A percentile compares a stretch with the other conserved stretches of the same genome.
These are phyloP conservation scores for Drosophila cracens DNA, from an alignment of 2,888 invertebrate genomes.

Conservation along the genomic window DNA sequence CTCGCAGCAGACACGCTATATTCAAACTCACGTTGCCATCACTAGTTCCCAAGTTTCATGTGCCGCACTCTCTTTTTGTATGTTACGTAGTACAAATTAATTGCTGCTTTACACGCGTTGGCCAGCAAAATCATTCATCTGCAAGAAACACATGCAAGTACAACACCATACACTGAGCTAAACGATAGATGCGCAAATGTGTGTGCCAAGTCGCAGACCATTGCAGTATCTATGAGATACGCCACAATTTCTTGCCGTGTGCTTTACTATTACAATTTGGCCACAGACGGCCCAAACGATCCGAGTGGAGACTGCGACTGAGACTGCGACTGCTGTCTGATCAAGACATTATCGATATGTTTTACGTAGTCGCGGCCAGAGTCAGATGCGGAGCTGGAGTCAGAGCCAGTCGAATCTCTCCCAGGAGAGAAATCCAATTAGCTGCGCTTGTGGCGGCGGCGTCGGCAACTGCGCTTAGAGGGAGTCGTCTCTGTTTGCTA, in stretches of 20 bases:
- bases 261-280: conserved; percentile 83
- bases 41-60: conserved; percentile 30
- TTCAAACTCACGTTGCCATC: conserved; percentile 20
- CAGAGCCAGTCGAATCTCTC: conserved; percentile 61
- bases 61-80: conserved; percentile 64
- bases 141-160: conserved; percentile 75
- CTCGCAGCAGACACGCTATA: conserved; percentile 2
- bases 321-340: conserved; percentile 69
- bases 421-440: conserved; percentile 84
- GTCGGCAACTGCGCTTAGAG: conserved; percentile 63
- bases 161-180: conserved; percentile 53
- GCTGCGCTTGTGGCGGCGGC: conserved; percentile 77
- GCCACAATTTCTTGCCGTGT: conserved; percentile 62
- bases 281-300: conserved; percentile 38
- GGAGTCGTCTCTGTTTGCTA: conserved; percentile 39
- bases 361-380: conserved; percentile 68
- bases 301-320: conserved; percentile 20
- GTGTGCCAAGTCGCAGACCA: neutral
- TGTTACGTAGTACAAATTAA: conserved; percentile 82
- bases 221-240: neutral
- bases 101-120: conserved; percentile 84
- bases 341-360: conserved; percentile 84
- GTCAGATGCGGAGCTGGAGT: conserved; percentile 14
- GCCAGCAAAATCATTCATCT: conserved; percentile 78
- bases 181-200: conserved; percentile 26